Evolutionary conservation across 2,113 vertebrate species (phyloP).

Genomic region (Phasianus colchicus): DNA sequence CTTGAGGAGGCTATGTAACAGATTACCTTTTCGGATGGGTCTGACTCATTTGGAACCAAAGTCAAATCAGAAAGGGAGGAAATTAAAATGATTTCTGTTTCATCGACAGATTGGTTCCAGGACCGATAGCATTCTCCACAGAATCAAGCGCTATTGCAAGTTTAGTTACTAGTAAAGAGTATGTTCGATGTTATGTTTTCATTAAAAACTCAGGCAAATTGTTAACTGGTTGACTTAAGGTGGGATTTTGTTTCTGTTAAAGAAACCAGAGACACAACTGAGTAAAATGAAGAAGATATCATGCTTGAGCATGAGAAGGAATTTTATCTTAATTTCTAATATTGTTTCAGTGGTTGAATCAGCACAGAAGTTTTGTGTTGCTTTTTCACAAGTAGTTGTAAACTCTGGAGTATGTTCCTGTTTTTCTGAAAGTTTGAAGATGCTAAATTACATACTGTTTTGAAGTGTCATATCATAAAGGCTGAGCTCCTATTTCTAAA

Average conservation of each 20-base stretch:
- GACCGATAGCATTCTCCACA: not conserved
- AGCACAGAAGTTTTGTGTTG: not conserved
- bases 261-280: not conserved
- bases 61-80: not conserved
- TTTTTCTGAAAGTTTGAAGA: not conserved
- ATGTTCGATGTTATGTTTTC: not conserved
- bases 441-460: not conserved
- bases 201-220: not conserved
- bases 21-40: not conserved
- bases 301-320: not conserved
- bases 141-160: not conserved
- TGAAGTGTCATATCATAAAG: not conserved
- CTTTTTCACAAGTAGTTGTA: not conserved
- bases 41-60: not conserved
- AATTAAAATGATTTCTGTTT: not conserved
- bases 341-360: not conserved
- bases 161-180: not conserved
- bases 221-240: not conserved
- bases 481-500: not conserved
- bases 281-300: not conserved
- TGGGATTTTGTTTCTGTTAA: not conserved
- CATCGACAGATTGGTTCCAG: not conserved
- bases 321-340: not conserved
- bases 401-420: not conserved
- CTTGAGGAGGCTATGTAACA: not conserved